phyloP scores from a whole-genome alignment of 2,113 vertebrate genomes.

The Cichladusa arquata region DNA sequence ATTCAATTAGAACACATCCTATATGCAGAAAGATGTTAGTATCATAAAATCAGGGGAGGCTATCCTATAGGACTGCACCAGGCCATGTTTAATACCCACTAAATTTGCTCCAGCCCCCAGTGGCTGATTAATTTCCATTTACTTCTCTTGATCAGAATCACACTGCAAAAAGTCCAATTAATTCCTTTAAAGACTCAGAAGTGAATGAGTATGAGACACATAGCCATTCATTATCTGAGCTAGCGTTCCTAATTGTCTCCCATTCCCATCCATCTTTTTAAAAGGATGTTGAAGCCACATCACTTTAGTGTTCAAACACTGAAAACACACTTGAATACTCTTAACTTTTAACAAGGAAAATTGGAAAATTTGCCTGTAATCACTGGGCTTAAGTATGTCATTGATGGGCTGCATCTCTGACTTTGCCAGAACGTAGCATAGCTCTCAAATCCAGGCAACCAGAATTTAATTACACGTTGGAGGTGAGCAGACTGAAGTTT shows the following conservation, averaged over 20 bases:
- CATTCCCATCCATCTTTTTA: neutral
- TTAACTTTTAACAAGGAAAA: constrained; percentile 15
- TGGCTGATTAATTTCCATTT: neutral
- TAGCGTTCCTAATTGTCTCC: neutral
- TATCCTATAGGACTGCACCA: neutral
- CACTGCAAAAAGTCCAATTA: neutral
- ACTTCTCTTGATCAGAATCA: neutral
- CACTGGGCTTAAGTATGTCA: neutral
- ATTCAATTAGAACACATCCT: neutral
- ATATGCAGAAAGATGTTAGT: neutral
- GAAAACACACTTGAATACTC: neutral
- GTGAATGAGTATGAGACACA: neutral
- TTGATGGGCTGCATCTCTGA: neutral
- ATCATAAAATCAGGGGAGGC: neutral
- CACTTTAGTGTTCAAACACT: neutral
- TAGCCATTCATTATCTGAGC: neutral
- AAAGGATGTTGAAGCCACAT: neutral
- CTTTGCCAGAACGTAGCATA: neutral
- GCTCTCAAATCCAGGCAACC: neutral
- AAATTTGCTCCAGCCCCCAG: neutral
- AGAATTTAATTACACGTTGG: neutral
- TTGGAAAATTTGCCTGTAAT: neutral
- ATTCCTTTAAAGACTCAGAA: neutral
- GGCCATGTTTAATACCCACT: neutral
- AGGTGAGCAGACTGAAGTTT: neutral